These are phyloP conservation scores for Aspidoscelis tigris DNA, from an alignment of 2,113 vertebrate genomes.

Conservation along the genomic window DNA sequence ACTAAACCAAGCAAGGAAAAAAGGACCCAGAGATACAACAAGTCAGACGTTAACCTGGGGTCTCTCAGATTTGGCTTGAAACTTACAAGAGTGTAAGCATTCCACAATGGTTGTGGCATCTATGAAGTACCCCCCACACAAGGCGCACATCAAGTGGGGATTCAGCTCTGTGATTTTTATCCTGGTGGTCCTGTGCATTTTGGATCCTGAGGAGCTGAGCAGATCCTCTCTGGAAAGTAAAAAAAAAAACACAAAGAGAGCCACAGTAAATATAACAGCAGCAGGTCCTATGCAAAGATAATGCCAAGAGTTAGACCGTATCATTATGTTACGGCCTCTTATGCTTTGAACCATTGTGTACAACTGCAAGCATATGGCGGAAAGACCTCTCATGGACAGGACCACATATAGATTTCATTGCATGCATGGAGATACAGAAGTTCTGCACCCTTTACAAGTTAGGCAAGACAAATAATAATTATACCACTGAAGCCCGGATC, in stretches of 20 bases:
- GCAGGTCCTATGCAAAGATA: accelerated
- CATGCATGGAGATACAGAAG: neutral
- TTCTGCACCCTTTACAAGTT: neutral
- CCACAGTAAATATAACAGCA: accelerated
- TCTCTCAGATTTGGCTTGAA: neutral
- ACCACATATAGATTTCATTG: no score
- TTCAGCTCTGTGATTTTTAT: conserved; percentile 84
- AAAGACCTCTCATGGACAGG: no score
- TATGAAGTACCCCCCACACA: conserved; percentile 94
- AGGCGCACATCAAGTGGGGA: conserved; percentile 85
- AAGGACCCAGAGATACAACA: no score
- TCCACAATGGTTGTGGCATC: conserved; percentile 95
- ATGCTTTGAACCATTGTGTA: no score
- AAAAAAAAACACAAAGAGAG: accelerated
- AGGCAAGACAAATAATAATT: neutral
- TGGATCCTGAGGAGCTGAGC: conserved; percentile 66
- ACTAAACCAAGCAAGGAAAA: neutral
- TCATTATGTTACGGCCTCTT: no score
- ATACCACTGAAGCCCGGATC: no score
- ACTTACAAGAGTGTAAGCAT: conserved; percentile 96
- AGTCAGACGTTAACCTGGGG: neutral
- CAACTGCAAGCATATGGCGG: no score
- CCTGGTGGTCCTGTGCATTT: conserved; percentile 80
- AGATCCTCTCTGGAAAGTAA: conserved; percentile 50
- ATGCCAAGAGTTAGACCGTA: neutral